Evolutionary conservation across 1,140 invertebrate genomes (phyloP).

Genomic region (Hylaeus anthracinus): DNA sequence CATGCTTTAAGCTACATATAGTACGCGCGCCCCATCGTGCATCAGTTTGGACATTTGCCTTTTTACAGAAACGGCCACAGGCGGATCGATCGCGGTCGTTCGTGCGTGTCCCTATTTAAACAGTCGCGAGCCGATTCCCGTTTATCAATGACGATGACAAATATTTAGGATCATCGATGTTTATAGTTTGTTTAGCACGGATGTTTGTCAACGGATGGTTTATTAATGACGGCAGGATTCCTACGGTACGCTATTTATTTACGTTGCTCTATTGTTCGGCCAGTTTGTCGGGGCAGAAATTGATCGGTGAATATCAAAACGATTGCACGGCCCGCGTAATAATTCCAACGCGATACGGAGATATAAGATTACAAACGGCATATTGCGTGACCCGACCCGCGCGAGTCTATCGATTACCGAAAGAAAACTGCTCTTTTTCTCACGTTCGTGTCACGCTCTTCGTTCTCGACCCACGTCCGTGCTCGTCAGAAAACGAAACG

Average conservation of each 20-base stretch:
- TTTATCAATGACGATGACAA: conserved; percentile 41
- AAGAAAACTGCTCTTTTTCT: conserved; percentile 9
- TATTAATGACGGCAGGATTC: conserved; percentile 37
- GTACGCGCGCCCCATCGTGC: no score
- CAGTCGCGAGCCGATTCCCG: conserved; percentile 5
- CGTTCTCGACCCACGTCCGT: not conserved
- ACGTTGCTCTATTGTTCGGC: conserved; percentile 38
- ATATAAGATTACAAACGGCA: conserved; percentile 11
- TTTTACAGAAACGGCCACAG: not conserved
- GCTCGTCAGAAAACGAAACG: no score
- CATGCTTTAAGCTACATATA: no score
- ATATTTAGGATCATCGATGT: conserved; percentile 47
- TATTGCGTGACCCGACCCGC: not conserved
- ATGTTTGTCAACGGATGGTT: conserved; percentile 39
- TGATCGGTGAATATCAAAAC: conserved; percentile 33
- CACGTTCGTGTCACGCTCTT: not conserved
- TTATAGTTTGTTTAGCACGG: conserved; percentile 47
- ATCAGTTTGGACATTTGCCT: not conserved
- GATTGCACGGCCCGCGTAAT: conserved; percentile 22
- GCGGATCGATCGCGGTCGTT: not conserved
- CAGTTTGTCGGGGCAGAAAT: conserved; percentile 21
- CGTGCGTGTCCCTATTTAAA: conserved; percentile 7
- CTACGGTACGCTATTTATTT: conserved; percentile 32
- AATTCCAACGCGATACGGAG: conserved; percentile 18
- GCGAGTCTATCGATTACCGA: conserved; percentile 18